These are phyloP conservation scores for Azorinus chamasolen DNA, from an alignment of 2,888 invertebrate species.

Conservation along the genomic window DNA sequence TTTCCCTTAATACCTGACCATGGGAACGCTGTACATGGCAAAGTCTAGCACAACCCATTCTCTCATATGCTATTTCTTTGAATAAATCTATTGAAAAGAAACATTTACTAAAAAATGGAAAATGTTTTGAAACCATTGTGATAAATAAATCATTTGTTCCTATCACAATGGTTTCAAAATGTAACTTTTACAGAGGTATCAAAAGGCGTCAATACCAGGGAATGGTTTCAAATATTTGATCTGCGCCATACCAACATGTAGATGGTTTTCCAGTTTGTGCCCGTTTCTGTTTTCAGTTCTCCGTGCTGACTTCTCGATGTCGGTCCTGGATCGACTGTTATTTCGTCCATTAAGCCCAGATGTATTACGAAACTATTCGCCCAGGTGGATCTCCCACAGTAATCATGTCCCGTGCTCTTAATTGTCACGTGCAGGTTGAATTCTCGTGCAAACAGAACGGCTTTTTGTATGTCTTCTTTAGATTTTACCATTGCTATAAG, in stretches of 20 bases:
- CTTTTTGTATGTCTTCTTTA: slow-evolving; percentile 62
- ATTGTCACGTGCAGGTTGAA: slow-evolving; percentile 64
- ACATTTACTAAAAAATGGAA: too few species aligned
- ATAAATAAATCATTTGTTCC: too few species aligned
- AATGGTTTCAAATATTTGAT: too few species aligned
- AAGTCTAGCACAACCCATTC: too few species aligned
- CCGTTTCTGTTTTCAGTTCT: slow-evolving; percentile 68
- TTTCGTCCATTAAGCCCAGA: slow-evolving; percentile 61
- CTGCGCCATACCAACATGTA: slow-evolving; percentile 65
- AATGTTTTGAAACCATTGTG: too few species aligned
- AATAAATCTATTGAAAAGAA: too few species aligned
- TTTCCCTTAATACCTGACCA: too few species aligned
- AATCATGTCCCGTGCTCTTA: slow-evolving; percentile 69
- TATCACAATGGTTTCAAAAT: too few species aligned
- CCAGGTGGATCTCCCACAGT: slow-evolving; percentile 66
- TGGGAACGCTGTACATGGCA: too few species aligned
- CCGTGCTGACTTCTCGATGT: slow-evolving; percentile 57
- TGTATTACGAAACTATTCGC: slow-evolving; percentile 62
- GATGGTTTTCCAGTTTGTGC: slow-evolving; percentile 64
- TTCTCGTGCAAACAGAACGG: slow-evolving; percentile 64
- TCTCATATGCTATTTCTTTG: too few species aligned
- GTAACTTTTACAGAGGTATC: too few species aligned
- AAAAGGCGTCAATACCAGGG: too few species aligned
- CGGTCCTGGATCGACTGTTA: slow-evolving; percentile 39
- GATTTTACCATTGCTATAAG: slow-evolving; percentile 54